Conservation (phyloP, 1,140 invertebrate genomes). For the Ceratina calcarata region DNA sequence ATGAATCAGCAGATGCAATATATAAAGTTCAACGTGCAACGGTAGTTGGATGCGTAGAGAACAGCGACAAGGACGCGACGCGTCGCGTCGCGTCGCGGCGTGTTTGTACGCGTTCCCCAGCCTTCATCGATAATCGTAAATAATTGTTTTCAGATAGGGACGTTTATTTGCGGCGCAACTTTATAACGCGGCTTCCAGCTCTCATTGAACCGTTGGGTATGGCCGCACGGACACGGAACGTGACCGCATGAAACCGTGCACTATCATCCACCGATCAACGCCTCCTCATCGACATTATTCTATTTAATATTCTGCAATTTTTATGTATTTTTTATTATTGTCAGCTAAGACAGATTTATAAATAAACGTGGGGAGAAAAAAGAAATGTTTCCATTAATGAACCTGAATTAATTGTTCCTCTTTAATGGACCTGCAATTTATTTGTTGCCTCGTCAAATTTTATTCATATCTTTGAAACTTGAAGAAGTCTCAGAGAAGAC, state of each 20-base stretch:
- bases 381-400: too few species aligned
- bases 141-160: constrained; percentile 43
- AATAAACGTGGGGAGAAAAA: too few species aligned
- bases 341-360: too few species aligned
- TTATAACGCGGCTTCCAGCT: not conserved
- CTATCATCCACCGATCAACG: not conserved
- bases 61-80: not conserved
- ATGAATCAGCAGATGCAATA: constrained; percentile 49
- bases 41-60: not conserved
- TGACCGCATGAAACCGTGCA: not conserved
- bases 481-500: too few species aligned
- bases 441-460: too few species aligned
- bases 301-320: not conserved
- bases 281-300: not conserved
- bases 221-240: not conserved
- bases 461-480: too few species aligned
- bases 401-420: too few species aligned
- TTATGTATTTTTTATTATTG: too few species aligned
- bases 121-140: constrained; percentile 47
- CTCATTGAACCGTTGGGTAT: not conserved
- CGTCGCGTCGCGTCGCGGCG: constrained; percentile 9
- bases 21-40: constrained; percentile 52
- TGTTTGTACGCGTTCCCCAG: constrained; percentile 21
- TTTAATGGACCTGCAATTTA: too few species aligned
- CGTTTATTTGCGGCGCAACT: constrained; percentile 29